Evolutionary conservation across 2,888 invertebrate species (phyloP), one percentile per base, ranked within the genome.

Genomic region (Dynastes hyllus): DNA sequence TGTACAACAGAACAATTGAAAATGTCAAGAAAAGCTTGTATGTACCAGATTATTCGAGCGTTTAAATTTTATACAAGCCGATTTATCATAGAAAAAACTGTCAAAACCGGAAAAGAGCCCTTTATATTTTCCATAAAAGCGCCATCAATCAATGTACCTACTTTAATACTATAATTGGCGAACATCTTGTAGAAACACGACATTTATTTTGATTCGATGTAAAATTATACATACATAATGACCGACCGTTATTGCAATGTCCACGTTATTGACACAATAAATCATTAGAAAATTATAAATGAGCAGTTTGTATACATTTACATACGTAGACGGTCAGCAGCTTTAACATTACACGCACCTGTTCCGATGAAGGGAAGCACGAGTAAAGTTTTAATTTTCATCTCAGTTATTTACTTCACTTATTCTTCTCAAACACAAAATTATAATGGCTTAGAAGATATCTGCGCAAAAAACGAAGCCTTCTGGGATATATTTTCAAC

Each of bases 401-500:
- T 37, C 16, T 58, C 55, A 4, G 40, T 32, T 71, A 71, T 71
- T 16, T n/a, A 3, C 50, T 16, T 55, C 1, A n/a, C 29, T 70
- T 53, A 37, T n/a, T 37, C n/a, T n/a, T 2, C 58, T 27, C 11
- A 58, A 16, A n/a, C 16, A 6, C 5, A 16, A 58, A 16, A 71
- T 55, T 55, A 37, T 16, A 71, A 71, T 58, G 8, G 11, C 45
- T n/a, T 37, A n/a, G 4, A n/a, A 9, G 67, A 69, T 50, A 27
- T 71, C 16, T 71, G 71, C 27, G 13, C 32, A 2, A 55, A 37
- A 37, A 53, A 40, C 29, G 40, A 55, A 22, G 9, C 8, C 9
- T 67, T 67, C 16, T 67, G 67, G 67, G 11, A 67, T 4, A 67
- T 40, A 45, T 67, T 67, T 67, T 67, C 67, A 16, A 67, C 22